Evolutionary conservation across 2,113 vertebrate species (phyloP), one percentile per base, ranked within the genome.

Genomic region (Martes martes): DNA sequence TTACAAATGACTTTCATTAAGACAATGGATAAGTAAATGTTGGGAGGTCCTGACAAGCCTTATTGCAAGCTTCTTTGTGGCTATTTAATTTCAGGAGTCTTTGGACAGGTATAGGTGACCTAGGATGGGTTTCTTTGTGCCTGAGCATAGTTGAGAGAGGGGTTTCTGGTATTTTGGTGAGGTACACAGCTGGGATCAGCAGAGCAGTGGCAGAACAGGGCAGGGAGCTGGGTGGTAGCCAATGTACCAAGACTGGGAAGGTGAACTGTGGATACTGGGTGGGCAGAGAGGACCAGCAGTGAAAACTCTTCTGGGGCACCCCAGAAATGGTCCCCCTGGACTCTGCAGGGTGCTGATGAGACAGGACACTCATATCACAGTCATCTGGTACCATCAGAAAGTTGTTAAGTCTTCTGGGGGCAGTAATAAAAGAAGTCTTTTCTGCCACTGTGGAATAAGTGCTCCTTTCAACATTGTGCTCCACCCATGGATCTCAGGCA

Each of bases 91-190:
- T 50, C 26, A n/a, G 11, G 26, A 63, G 23, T 71, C 63, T 31
- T 31, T 71, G 21, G 14, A 36, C 71, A 11, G 33, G 57, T 21
- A 15, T 2, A 91, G 80, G 47, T 7, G 6, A 7, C 10, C 47
- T 79, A 26, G 11, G n/a, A 65, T 45, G 57, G 4, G 4, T 71
- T 76, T 94, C 50, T 85, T 96, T 91, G 71, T 92, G 82, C 13
- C 74, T 42, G 13, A 71, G 4, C 52, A 84, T 15, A 85, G 9
- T 7, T 26, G 10, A 14, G 21, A 71, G 8, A 39, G 59, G 47
- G 11, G 2, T 9, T 73, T 74, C 21, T 88, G 14, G 11, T 16
- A 1, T 89, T 65, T 87, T 67, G 18, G 33, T 45, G 42, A 21
- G 50, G 6, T 80, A 18, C 13, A n/a, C 8, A 42, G 8, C 15